phyloP scores from a whole-genome alignment of 2,888 invertebrate genomes.

The Orchesella flavescens region DNA sequence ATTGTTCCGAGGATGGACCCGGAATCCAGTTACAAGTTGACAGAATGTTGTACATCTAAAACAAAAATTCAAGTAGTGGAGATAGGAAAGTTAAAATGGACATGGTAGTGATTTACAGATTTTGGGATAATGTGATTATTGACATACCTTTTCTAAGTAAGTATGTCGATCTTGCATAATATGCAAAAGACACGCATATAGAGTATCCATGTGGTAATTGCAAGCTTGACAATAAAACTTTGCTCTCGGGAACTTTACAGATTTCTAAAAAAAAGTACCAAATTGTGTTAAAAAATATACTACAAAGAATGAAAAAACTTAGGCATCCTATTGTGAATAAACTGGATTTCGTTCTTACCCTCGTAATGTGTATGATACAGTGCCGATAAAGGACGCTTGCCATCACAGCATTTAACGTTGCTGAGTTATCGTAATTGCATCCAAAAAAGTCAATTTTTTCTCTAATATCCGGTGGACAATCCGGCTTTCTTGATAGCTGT shows the following conservation, averaged over 20 bases:
- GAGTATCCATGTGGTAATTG: constrained; percentile 70
- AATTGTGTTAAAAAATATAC: too few relatives aligned
- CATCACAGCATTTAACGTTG: neutral
- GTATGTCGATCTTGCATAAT: constrained; percentile 66
- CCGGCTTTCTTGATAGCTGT: constrained; percentile 38
- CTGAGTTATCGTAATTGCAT: constrained; percentile 11
- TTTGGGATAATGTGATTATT: neutral
- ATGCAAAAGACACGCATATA: constrained; percentile 63
- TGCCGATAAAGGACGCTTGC: neutral
- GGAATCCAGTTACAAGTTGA: constrained; percentile 70
- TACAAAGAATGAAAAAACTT: too few relatives aligned
- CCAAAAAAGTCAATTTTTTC: constrained; percentile 29
- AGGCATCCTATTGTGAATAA: too few relatives aligned
- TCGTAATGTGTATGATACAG: neutral
- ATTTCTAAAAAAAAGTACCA: constrained; percentile 60
- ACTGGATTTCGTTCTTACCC: neutral
- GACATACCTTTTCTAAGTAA: constrained; percentile 60
- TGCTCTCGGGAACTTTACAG: constrained; percentile 68
- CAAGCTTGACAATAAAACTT: constrained; percentile 67
- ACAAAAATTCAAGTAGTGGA: constrained; percentile 17
- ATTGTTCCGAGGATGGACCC: constrained; percentile 73
- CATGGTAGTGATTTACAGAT: too few relatives aligned
- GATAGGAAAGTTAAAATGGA: too few relatives aligned
- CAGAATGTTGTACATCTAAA: constrained; percentile 63
- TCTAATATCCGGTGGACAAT: constrained; percentile 57